Evolutionary conservation across 2,797 vertebrate species (phyloP), one percentile per base, ranked within the genome.

Genomic region (Siniperca scherzeri): DNA sequence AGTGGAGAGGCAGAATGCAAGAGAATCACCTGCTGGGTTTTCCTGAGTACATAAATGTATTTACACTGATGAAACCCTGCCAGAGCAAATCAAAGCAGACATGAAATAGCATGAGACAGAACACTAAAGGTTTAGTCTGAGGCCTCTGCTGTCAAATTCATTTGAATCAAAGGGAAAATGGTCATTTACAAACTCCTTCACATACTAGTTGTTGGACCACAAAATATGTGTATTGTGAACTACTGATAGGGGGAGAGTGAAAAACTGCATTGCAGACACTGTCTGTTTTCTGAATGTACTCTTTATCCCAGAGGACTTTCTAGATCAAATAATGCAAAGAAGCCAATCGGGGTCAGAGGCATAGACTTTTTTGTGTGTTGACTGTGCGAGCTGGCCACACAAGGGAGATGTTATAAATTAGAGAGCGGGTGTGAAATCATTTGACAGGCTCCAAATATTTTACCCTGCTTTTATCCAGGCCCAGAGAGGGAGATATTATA

Each of bases 331-430:
- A 79, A 69, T 40, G 19, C 21, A 36, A 40, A 73, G 30, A 70
- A 72, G 21, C 38, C 60, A 75, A 33, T 42, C 19, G 2, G 67
- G 40, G 67, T 61, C 30, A 48, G 60, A 67, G 21, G 13, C 75
- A 86, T 59, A 68, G 76, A 79, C 77, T 73, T 82, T 56, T 86
- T 77, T 76, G 62, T 66, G 68, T 65, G 52, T 60, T 62, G 50
- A 73, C 59, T 50, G 42, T 60, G 48, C 30, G 0, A 21, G 56
- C 68, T n/a, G 56, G 50, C 72, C 53, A 44, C 80, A 76, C 72
- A 64, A 38, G 72, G 68, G 76, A 76, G 44, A 59, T 64, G 56
- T 76, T 76, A 56, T 82, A 73, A 86, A 82, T 77, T 69, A 65
- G 42, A 76, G n/a, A 67, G 55, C 11, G 61, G 66, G 62, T 57